Base-by-base conservation (phyloP, 2,888 invertebrate species). In the Polyommatus iphigenia region DNA sequence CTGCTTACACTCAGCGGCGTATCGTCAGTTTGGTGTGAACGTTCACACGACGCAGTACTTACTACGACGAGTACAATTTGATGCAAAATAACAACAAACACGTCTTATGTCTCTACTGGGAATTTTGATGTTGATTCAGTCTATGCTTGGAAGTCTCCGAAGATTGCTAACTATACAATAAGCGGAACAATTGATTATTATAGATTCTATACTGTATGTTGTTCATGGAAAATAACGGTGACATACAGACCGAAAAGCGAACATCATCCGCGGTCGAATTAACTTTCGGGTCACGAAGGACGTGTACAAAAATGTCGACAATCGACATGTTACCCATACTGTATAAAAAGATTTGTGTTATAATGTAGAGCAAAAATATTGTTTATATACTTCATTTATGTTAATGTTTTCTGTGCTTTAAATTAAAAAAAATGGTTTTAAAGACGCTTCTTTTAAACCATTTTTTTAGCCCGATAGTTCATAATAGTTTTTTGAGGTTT, bases 251-350 rank as follows among this genome's bases (percentile, higher is more conserved):
- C 29, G 67, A 20, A 67, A 15, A 67, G 29, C 29, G 15, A 32
- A 32, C 18, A 29, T 67, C 6, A 2, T 67, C 67, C 67, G 29
- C 29, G 67, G 29, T 67, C 67, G 15, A 67, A 67, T 67, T 67
- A 67, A 67, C 29, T 67, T 67, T 67, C 67, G 29, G 29, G 29
- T 67, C 67, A 67, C 29, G 67, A 29, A 67, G 67, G 29, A 29
- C 24, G 62, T 67, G 29, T 32, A 67, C 18, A 67, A 67, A 18
- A 67, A 15, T 18, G 67, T 67, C 32, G 29, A 29, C 32, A 32
- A 3, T 67, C 32, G 29, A 29, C 67, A 67, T 67, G 29, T 29
- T 32, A 15, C 2, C 6, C 15, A 67, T 29, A 3, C 3, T 62
- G 62, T 20, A 20, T 59, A n/a, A 5, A 59, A 20, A 59, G 59